Base-by-base conservation (phyloP, 2,888 invertebrate genomes). In the Macrostomum cliftonense region DNA sequence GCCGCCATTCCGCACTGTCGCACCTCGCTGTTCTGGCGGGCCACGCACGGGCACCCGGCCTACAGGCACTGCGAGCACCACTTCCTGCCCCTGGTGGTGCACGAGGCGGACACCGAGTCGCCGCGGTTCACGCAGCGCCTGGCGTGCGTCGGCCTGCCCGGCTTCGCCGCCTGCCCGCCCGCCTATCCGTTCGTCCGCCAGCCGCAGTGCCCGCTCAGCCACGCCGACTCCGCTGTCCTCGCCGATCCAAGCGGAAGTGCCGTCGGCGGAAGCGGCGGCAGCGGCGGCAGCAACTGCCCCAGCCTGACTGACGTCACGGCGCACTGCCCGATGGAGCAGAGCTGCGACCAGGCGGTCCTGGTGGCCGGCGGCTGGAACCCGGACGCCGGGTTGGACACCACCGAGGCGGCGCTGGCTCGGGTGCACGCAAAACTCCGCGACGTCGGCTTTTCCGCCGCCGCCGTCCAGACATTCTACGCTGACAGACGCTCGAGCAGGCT, bases 301-400 rank as follows among this genome's bases (percentile, higher is more conserved):
- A 28, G 28, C 9, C 28, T 28, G 28, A 28, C 28, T 9, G 28
- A 28, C 28, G 28, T 65, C 5, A 28, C 28, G 28, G 64, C 67
- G 7, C 62, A 65, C 38, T 75, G 74, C 53, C 63, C 70, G 5
- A 58, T 71, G 48, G 70, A 73, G 55, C 71, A 74, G 56, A 70
- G 70, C 9, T 74, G 74, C 57, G 74, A 74, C 58, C 68, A 73
- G 58, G 74, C 73, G 2, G 68, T 75, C 13, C 53, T 75, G 12
- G 49, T 75, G 21, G 71, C 73, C 1, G 74, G 75, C 1, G 74
- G 74, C 2, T 75, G 74, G 74, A 74, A 73, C 55, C 56, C 71
- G 11, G 63, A 68, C 45, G 65, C 69, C 14, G 63, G 69, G 2
- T 65, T 65, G n/a, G 57, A 60, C 12, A 55, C 64, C 20, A 64